A percentile compares a stretch with the other conserved stretches of the same genome.
Conservation (phyloP, 2,797 vertebrate genomes). For the Rhynchonycteris naso region DNA sequence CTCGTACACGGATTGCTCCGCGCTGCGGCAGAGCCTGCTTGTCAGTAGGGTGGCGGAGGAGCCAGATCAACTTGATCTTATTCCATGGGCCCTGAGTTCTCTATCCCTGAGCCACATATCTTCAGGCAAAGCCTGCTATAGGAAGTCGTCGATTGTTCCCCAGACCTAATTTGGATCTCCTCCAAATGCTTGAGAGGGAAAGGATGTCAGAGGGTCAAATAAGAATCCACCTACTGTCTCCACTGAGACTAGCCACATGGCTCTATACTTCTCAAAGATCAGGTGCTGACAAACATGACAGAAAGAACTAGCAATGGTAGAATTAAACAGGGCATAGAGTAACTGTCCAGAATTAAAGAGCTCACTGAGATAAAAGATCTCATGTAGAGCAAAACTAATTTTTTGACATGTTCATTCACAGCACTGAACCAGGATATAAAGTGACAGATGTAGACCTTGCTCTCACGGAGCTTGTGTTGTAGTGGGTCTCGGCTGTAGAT, state of each 20-base stretch:
- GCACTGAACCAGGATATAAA: not conserved
- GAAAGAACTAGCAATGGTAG: not conserved
- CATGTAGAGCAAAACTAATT: not conserved
- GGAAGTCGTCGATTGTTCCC: not conserved
- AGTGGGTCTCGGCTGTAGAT: not conserved
- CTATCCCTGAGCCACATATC: not conserved
- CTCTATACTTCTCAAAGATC: not conserved
- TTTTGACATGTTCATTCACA: not conserved
- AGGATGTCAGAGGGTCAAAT: not conserved
- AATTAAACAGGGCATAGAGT: not conserved
- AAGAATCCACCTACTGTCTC: not conserved
- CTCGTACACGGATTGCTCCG: not conserved
- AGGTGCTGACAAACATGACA: not conserved
- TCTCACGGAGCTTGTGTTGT: not conserved
- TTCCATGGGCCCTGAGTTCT: accelerated
- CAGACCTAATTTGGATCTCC: not conserved
- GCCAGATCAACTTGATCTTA: not conserved
- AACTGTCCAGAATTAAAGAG: not conserved
- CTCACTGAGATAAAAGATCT: not conserved
- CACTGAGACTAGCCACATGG: not conserved
- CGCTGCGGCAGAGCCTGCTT: not conserved
- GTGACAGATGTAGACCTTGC: not conserved
- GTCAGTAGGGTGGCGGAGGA: not conserved
- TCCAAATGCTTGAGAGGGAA: not conserved
- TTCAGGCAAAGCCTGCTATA: not conserved